A percentile compares a stretch with the other conserved stretches of the same genome.
Conservation (phyloP, 2,113 vertebrate species). For the Elaphurus davidianus region DNA sequence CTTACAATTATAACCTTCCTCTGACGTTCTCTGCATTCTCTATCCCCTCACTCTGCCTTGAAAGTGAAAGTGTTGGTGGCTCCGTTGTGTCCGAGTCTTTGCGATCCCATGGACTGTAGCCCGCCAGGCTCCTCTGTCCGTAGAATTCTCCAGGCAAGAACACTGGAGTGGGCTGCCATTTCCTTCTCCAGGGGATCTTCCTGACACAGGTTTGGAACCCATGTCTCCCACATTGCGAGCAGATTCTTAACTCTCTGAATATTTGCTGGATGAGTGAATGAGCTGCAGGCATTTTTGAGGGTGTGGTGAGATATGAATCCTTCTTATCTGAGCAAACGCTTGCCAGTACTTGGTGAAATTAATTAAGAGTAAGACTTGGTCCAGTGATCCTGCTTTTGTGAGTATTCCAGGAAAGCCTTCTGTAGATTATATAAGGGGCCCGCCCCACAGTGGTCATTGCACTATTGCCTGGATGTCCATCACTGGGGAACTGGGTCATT, state of each 20-base stretch:
- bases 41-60: not conserved
- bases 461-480: too few species aligned
- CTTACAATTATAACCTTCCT: not conserved
- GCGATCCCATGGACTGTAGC: not conserved
- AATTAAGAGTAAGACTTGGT: not conserved
- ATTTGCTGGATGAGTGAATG: not conserved
- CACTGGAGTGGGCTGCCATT: not conserved
- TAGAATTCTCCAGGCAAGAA: not conserved
- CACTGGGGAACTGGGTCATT: not conserved
- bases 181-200: not conserved
- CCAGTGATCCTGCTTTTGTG: not conserved
- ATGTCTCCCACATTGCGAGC: accelerated
- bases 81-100: not conserved
- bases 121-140: not conserved
- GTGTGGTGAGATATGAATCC: not conserved
- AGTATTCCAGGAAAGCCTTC: not conserved
- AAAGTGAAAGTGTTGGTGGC: not conserved
- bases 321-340: not conserved
- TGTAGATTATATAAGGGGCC: not conserved
- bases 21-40: not conserved
- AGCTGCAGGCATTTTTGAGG: not conserved
- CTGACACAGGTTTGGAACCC: not conserved
- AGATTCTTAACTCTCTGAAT: not conserved
- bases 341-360: not conserved
- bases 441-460: not conserved